Percentiles rank a stretch among this genome's conserved stretches.
Conservation (phyloP, 2,888 invertebrate genomes). For the Nezara viridula region DNA sequence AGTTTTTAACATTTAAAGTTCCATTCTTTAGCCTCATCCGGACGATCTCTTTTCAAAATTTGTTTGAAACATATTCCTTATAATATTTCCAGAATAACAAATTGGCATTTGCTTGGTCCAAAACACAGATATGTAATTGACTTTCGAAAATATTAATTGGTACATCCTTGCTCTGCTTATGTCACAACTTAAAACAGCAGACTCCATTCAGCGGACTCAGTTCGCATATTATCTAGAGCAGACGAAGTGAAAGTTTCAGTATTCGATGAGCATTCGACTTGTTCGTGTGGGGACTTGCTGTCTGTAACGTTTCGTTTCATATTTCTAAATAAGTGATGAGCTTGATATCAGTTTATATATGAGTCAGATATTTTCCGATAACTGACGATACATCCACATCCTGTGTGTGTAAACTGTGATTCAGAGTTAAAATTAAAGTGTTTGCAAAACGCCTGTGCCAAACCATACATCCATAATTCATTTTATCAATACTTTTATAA, state of each 20-base stretch:
- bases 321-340: neutral
- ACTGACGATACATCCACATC: neutral
- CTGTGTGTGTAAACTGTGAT: neutral
- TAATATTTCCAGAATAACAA: too few species aligned
- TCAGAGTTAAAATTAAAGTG: neutral
- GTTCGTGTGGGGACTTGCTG: too few species aligned
- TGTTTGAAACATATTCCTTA: too few species aligned
- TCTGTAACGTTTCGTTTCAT: neutral
- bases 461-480: neutral
- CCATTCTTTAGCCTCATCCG: too few species aligned
- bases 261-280: too few species aligned
- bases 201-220: neutral
- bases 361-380: neutral
- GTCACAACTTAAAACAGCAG: too few species aligned
- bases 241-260: neutral
- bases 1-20: too few species aligned
- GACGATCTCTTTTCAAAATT: too few species aligned
- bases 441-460: neutral
- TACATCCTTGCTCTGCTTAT: too few species aligned
- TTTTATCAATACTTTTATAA: neutral
- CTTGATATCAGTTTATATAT: neutral
- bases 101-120: too few species aligned
- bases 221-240: neutral
- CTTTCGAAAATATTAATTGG: too few species aligned
- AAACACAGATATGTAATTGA: too few species aligned